These are phyloP conservation scores for Teleogryllus occipitalis DNA, from an alignment of 1,140 invertebrate genomes.

Conservation along the genomic window DNA sequence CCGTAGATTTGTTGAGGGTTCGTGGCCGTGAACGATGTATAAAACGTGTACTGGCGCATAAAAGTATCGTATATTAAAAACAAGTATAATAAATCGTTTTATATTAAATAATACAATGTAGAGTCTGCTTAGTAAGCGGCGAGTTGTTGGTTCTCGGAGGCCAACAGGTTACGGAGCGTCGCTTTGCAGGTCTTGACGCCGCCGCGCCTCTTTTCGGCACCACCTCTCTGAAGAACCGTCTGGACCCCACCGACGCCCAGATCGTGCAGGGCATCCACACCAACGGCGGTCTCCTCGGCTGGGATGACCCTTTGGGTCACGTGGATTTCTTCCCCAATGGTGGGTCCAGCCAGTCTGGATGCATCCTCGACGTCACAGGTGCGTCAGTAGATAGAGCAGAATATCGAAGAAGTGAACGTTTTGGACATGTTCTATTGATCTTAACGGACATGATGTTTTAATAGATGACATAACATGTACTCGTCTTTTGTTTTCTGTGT, in stretches of 20 bases:
- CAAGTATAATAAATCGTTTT: not conserved
- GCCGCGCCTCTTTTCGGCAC: slow-evolving; percentile 41
- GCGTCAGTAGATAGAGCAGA: not conserved
- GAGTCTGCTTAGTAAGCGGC: not conserved
- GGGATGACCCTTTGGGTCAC: slow-evolving; percentile 34
- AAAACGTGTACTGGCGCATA: too few species aligned
- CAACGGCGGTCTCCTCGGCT: slow-evolving; percentile 38
- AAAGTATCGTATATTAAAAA: too few species aligned
- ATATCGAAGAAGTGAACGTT: too few species aligned
- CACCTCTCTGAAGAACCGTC: slow-evolving; percentile 37
- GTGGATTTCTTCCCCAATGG: slow-evolving; percentile 49
- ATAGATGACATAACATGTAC: too few species aligned
- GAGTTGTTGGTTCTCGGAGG: not conserved
- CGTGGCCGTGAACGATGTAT: not conserved
- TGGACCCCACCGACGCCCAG: slow-evolving; percentile 50
- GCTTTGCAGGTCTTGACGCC: slow-evolving; percentile 44
- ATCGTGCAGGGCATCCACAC: slow-evolving; percentile 56
- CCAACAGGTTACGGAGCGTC: not conserved
- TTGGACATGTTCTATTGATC: too few species aligned
- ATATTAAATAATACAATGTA: not conserved
- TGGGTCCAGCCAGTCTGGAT: slow-evolving; percentile 45
- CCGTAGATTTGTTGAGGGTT: not conserved
- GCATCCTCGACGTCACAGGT: slow-evolving; percentile 30
- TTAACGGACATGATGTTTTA: too few species aligned
- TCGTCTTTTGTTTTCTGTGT: too few species aligned